Base-by-base conservation (phyloP, 2,797 vertebrate species). In the Carapus acus region DNA sequence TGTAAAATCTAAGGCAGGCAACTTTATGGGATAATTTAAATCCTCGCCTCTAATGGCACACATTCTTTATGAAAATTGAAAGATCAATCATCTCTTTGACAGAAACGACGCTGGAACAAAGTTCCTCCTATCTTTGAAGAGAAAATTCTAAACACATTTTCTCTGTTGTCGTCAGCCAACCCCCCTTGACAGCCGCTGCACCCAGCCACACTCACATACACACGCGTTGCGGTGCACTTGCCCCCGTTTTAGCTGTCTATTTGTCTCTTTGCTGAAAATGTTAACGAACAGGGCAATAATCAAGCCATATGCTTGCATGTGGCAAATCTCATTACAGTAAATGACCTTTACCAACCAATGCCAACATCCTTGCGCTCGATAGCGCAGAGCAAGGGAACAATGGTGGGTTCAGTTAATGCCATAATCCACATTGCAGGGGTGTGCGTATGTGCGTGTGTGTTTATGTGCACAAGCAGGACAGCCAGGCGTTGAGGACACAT, bases 11-110 rank as follows among this genome's bases (percentile, higher is more conserved):
- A 81, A 69, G 71, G 70, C 83, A 81, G 83, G 78, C 81, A 82
- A 81, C 80, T 81, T 82, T 83, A 73, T 76, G 62, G 85, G 85
- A 88, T 85, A 82, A 85, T 87, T 84, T 83, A 80, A 82, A 84
- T 85, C 79, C 75, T 49, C 42, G 21, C 62, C 73, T 77, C 69
- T 79, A 80, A 83, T 82, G 78, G 77, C 66, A 58, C 19, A 43
- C 80, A 82, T 83, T 85, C 80, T 77, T 82, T 76, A 75, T 65
- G 80, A 77, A 84, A 81, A 85, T 85, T 80, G 83, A 80, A 79
- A 85, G 76, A 85, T 85, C 82, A 80, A 85, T 87, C 85, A 83
- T 82, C 52, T 63, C 45, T 0, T 13, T 76, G 85, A 83, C 82
- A 82, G 77, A 83, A 73, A 61, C 66, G 70, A 70, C 67, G 74